A percentile compares a stretch with the other conserved stretches of the same genome.
Conservation (phyloP, 2,888 invertebrate species). For the Ormyrus labotus region DNA sequence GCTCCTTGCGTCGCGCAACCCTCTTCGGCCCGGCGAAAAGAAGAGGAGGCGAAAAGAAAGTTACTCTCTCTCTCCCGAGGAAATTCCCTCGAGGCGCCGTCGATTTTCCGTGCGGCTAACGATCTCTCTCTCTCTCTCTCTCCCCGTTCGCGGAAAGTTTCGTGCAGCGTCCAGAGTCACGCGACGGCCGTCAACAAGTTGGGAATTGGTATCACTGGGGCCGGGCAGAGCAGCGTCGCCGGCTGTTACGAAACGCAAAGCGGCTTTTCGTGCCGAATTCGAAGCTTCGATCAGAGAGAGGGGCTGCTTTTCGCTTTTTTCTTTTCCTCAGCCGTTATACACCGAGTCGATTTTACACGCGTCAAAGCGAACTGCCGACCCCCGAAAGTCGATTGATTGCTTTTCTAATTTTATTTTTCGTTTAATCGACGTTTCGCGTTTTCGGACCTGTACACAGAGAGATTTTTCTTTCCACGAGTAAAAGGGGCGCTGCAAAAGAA, state of each 20-base stretch:
- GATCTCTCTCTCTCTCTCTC: background rate
- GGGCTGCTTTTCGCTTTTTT: no score
- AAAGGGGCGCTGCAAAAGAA: no score
- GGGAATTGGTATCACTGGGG: slow-evolving; percentile 61
- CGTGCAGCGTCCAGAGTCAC: slow-evolving; percentile 43
- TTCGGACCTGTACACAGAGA: no score
- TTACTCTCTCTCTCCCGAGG: background rate
- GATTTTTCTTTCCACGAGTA: no score
- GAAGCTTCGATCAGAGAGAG: no score
- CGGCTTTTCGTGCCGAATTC: no score
- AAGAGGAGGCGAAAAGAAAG: background rate
- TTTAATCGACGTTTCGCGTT: no score
- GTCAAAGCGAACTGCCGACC: no score
- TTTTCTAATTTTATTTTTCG: no score
- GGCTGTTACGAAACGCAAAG: background rate
- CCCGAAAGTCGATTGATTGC: no score
- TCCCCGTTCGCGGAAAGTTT: slow-evolving; percentile 20
- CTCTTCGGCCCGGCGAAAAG: slow-evolving; percentile 14
- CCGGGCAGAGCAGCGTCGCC: background rate
- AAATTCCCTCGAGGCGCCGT: background rate
- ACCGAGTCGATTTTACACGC: no score
- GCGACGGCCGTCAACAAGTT: slow-evolving; percentile 64
- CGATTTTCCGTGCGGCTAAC: background rate
- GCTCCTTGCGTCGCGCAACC: slow-evolving; percentile 13
- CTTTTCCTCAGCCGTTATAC: no score